phyloP scores from a whole-genome alignment of 2,888 invertebrate species.

The Temnothorax ravouxi region DNA sequence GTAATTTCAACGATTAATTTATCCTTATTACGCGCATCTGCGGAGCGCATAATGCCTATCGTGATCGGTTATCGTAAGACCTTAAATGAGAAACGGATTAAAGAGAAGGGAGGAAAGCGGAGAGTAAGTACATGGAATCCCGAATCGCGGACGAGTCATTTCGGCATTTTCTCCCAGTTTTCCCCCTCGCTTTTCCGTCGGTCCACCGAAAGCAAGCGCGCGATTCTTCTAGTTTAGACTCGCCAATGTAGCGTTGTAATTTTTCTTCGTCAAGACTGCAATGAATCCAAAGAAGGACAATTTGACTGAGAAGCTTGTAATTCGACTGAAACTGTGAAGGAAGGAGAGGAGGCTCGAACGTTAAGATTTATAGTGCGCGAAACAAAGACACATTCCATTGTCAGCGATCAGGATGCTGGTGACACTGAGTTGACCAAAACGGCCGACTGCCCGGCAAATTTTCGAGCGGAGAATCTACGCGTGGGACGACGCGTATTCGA shows the following conservation, averaged over 20 bases:
- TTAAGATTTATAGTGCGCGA: slow-evolving; percentile 38
- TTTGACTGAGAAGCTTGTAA: slow-evolving; percentile 65
- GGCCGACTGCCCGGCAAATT: slow-evolving; percentile 39
- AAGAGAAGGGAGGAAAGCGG: neutral
- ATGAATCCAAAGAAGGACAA: slow-evolving; percentile 75
- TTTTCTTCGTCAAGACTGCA: slow-evolving; percentile 72
- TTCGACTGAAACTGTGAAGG: slow-evolving; percentile 28
- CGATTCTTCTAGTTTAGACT: slow-evolving; percentile 44
- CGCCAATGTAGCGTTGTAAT: slow-evolving; percentile 38
- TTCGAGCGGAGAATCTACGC: slow-evolving; percentile 2
- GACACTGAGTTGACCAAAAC: slow-evolving; percentile 33
- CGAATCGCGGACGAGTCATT: neutral
- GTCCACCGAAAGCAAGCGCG: slow-evolving; percentile 14
- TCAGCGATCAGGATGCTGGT: slow-evolving; percentile 20
- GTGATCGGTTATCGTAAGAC: slow-evolving; percentile 12
- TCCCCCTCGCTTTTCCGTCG: slow-evolving; percentile 46
- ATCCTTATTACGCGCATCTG: slow-evolving; percentile 20
- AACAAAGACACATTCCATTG: slow-evolving; percentile 69
- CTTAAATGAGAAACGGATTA: slow-evolving; percentile 7
- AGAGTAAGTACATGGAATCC: slow-evolving; percentile 6
- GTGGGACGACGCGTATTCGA: slow-evolving; percentile 36
- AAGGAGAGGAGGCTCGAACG: slow-evolving; percentile 21
- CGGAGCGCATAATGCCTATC: neutral
- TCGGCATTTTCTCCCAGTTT: slow-evolving; percentile 19
- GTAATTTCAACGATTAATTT: slow-evolving; percentile 16